phyloP scores from a whole-genome alignment of 1,140 invertebrate species.

The Cydia splendana region DNA sequence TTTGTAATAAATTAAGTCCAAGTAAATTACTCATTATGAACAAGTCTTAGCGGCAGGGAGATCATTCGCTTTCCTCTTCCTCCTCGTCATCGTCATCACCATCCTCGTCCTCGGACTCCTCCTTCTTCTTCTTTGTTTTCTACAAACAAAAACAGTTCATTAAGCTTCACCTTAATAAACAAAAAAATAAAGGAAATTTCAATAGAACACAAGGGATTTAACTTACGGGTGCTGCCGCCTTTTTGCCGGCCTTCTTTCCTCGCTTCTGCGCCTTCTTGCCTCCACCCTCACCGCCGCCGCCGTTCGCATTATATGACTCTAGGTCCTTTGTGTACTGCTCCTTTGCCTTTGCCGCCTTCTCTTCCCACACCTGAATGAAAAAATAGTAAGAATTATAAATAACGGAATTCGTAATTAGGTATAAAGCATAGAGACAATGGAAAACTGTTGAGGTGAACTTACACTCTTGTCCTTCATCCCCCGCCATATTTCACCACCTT shows the following conservation, averaged over 20 bases:
- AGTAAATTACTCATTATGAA: slow-evolving; percentile 81
- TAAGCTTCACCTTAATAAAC: not conserved
- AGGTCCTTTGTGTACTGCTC: slow-evolving; percentile 92
- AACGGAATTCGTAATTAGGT: slow-evolving; percentile 35
- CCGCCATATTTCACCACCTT: slow-evolving; percentile 93
- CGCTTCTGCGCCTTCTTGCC: slow-evolving; percentile 79
- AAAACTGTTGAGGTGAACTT: slow-evolving; percentile 58
- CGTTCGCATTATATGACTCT: slow-evolving; percentile 91
- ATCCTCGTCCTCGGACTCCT: slow-evolving; percentile 78
- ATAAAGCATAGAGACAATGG: slow-evolving; percentile 27
- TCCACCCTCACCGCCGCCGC: slow-evolving; percentile 80
- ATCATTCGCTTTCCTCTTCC: slow-evolving; percentile 80
- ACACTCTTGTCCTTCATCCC: slow-evolving; percentile 90
- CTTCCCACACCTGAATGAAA: slow-evolving; percentile 90
- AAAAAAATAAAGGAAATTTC: not conserved
- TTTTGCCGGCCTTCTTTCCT: slow-evolving; percentile 78
- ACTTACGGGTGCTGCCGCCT: slow-evolving; percentile 72
- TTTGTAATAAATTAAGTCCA: slow-evolving; percentile 81
- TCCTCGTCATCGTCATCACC: slow-evolving; percentile 72
- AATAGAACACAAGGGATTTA: not conserved
- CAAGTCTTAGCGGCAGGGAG: slow-evolving; percentile 69
- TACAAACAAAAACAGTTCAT: slow-evolving; percentile 42
- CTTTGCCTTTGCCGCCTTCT: slow-evolving; percentile 90
- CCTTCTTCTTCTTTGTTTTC: slow-evolving; percentile 81
- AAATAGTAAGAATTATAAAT: slow-evolving; percentile 29